Evolutionary conservation across 37 sponge, comb jelly and placozoan genomes (phyloP).

Genomic region (Chondrilla cf. caribensis): DNA sequence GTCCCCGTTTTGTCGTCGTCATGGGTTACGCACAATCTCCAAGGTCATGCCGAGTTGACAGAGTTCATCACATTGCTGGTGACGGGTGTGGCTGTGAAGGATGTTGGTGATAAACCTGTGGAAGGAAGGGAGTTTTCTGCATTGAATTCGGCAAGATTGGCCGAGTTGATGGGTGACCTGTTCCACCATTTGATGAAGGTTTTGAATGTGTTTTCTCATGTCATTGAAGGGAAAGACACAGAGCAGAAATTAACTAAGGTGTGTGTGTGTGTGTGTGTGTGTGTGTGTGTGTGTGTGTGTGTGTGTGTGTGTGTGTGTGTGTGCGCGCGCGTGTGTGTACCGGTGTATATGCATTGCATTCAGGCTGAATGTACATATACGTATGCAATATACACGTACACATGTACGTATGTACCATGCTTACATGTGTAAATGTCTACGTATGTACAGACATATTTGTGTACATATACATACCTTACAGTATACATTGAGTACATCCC

Average conservation of each 20-base stretch:
- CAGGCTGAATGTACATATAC: too few species aligned
- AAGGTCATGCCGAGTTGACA: constrained; percentile 46
- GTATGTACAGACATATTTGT: too few species aligned
- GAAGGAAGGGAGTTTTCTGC: constrained; percentile 26
- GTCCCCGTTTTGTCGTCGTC: constrained; percentile 13
- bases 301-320: too few species aligned
- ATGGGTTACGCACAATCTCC: constrained; percentile 30
- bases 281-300: too few species aligned
- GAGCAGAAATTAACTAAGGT: constrained; percentile 50
- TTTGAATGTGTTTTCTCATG: constrained; percentile 52
- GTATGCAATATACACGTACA: too few species aligned
- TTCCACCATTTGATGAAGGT: constrained; percentile 48
- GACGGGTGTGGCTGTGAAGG: constrained; percentile 38
- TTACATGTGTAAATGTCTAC: too few species aligned
- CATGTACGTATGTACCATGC: too few species aligned
- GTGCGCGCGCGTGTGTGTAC: too few species aligned
- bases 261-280: constrained; percentile 4
- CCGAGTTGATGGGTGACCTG: constrained; percentile 15
- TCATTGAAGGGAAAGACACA: constrained; percentile 59
- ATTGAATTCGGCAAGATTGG: constrained; percentile 13
- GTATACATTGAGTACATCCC: too few species aligned
- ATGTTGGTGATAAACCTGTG: constrained; percentile 18
- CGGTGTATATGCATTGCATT: too few species aligned
- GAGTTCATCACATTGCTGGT: constrained; percentile 31
- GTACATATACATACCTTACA: too few species aligned